These are phyloP conservation scores for Sylvia borin DNA, from an alignment of 2,797 vertebrate species.

Conservation along the genomic window DNA sequence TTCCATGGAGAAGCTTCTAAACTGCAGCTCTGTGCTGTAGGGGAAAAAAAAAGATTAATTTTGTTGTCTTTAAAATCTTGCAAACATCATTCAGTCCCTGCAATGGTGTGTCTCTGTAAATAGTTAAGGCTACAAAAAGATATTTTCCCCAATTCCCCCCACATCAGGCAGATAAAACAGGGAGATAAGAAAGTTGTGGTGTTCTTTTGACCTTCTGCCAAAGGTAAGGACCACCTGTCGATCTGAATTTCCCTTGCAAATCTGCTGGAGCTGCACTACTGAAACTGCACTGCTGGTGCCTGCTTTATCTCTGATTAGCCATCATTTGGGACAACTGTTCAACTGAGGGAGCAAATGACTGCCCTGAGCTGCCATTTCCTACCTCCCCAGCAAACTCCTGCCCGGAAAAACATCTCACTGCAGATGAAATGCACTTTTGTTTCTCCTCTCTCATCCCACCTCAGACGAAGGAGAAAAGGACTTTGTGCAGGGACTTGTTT, in stretches of 20 bases:
- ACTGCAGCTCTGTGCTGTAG: background rate
- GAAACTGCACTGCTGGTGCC: slow-evolving; percentile 56
- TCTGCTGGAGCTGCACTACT: slow-evolving; percentile 41
- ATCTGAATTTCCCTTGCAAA: slow-evolving; percentile 70
- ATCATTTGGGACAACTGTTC: slow-evolving; percentile 58
- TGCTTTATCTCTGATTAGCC: slow-evolving; percentile 67
- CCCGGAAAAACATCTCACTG: background rate
- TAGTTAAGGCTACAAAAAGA: background rate
- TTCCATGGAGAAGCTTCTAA: background rate
- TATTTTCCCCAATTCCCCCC: background rate
- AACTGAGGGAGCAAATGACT: slow-evolving; percentile 45
- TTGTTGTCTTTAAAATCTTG: background rate
- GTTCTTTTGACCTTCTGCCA: slow-evolving; percentile 57
- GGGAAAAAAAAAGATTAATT: background rate
- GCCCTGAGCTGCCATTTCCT: slow-evolving; percentile 55
- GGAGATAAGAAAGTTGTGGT: slow-evolving; percentile 22
- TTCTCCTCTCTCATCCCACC: background rate
- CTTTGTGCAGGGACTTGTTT: background rate
- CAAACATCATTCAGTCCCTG: background rate
- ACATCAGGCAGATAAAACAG: background rate
- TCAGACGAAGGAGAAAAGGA: background rate
- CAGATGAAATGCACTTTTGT: background rate
- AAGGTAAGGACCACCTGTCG: slow-evolving; percentile 62
- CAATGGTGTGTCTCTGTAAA: background rate
- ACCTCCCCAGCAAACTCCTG: background rate